Base-by-base conservation (phyloP, 2,113 vertebrate species). In the Equus quagga region DNA sequence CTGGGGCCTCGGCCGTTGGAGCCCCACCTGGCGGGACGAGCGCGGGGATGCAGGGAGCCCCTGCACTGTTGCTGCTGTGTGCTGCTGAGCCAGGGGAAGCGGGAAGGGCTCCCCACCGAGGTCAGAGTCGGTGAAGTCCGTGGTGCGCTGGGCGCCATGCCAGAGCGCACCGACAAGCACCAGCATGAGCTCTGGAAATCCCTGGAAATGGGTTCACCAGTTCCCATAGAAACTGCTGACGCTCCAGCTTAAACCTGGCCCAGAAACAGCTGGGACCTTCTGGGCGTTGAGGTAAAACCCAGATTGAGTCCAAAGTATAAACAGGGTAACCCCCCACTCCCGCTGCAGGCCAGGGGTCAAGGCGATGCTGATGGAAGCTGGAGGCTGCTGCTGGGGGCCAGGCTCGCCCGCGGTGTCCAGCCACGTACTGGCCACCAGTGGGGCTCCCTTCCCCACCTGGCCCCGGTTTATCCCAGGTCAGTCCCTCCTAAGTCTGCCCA, bases 241-340 rank as follows among this genome's bases (percentile, higher is more conserved):
- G 0, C 8, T 83, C 12, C 14, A 0, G 33, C 67, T 51, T 11
- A 51, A 56, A 24, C 44, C 64, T 17, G 7, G 49, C 54, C 41
- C 33, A 14, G 76, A 81, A 76, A 49, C 18, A 11, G 49, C 72
- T 5, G 0, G 0, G 64, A 33, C 4, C 73, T 28, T 72, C 49
- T 73, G 76, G 23, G 33, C 70, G 72, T 91, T 33, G 3, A 67
- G 56, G 82, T 49, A 7, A 46, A 82, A 31, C 56, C 82, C 23
- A 0, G 28, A 60, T 7, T 21, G 78, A 91, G 14, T 10, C 18
- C 64, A 14, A 54, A 87, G 21, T 33, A 11, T 10, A 21, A 65
- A 44, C 6, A 3, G 33, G n/a, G 31, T 3, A 0, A 3, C 28
- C 28, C 9, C 12, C n/a, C 0, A 0, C 5, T 21, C 0, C 14